These are phyloP conservation scores for Xestia ashworthii DNA, from an alignment of 2,888 invertebrate species.

Conservation along the genomic window DNA sequence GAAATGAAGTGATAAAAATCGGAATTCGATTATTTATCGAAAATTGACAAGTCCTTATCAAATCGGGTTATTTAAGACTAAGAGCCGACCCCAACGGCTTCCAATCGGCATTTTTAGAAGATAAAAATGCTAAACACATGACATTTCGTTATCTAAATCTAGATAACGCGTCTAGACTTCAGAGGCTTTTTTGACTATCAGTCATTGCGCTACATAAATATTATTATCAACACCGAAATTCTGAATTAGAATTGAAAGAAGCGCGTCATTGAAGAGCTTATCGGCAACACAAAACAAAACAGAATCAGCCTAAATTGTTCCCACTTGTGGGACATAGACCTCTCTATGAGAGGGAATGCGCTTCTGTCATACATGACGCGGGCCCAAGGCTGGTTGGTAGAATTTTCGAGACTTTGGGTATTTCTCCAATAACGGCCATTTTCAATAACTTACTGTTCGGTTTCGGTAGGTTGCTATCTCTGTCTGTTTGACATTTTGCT, in stretches of 20 bases:
- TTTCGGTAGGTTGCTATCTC: no score
- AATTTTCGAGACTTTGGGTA: no score
- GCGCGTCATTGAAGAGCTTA: background rate
- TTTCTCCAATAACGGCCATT: no score
- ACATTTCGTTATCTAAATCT: constrained; percentile 15
- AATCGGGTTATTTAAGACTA: background rate
- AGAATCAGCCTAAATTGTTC: background rate
- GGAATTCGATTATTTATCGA: background rate
- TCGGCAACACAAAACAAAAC: background rate
- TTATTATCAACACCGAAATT: constrained; percentile 21
- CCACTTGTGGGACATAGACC: background rate
- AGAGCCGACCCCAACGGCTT: background rate
- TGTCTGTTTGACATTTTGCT: no score
- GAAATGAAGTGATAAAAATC: background rate
- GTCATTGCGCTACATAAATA: constrained; percentile 24
- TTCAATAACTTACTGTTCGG: no score
- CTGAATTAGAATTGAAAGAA: background rate
- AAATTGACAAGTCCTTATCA: background rate
- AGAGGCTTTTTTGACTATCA: background rate
- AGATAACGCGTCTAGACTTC: constrained; percentile 23
- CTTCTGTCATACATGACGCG: background rate
- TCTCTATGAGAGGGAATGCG: background rate
- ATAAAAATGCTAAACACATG: background rate
- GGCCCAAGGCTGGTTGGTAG: background rate
- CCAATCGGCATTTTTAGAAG: background rate